These are phyloP conservation scores for Misgurnus mizolepis DNA, from an alignment of 2,113 vertebrate genomes.

Conservation along the genomic window DNA sequence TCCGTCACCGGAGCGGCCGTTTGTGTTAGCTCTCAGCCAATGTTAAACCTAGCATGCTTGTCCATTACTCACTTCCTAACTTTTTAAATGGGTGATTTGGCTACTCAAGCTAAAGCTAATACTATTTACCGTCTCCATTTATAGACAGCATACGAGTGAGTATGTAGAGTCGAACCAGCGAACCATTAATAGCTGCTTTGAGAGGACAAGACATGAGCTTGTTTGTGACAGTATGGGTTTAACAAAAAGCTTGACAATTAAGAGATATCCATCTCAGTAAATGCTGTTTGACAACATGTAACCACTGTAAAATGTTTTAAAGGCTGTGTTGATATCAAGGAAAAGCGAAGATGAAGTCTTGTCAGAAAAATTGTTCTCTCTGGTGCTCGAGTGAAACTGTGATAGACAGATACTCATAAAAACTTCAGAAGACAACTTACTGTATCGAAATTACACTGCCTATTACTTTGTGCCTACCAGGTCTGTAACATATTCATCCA, in stretches of 20 bases:
- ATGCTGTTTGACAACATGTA: not conserved
- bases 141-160: not conserved
- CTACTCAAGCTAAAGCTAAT: slow-evolving; percentile 40
- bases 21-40: slow-evolving; percentile 12
- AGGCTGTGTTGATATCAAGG: not conserved
- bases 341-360: not conserved
- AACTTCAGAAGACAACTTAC: no score
- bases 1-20: slow-evolving; percentile 18
- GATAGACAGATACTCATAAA: slow-evolving; percentile 11
- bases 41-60: slow-evolving; percentile 18
- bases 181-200: not conserved
- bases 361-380: not conserved
- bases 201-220: not conserved
- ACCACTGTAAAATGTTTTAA: not conserved
- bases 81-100: slow-evolving; percentile 31
- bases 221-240: not conserved
- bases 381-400: slow-evolving; percentile 1
- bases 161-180: not conserved
- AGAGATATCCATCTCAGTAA: not conserved
- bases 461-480: slow-evolving; percentile 9
- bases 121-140: slow-evolving; percentile 11
- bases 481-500: not conserved
- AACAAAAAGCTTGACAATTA: not conserved
- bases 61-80: slow-evolving; percentile 23
- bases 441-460: no score